Percentiles rank a stretch among this genome's conserved stretches.
phyloP scores from a whole-genome alignment of 2,888 invertebrate species.

The Sinohyriopsis cumingii region DNA sequence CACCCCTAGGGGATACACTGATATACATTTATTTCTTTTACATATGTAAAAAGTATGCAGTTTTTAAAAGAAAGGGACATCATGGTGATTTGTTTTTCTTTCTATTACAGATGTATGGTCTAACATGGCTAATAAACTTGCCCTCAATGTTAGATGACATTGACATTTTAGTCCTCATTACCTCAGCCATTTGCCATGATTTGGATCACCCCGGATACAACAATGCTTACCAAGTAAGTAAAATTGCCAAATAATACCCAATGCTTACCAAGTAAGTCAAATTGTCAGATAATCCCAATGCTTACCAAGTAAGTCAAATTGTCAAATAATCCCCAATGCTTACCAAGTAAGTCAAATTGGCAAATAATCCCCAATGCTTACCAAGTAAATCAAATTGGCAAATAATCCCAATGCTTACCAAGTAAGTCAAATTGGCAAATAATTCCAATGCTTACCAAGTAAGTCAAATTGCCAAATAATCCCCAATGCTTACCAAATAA shows the following conservation, averaged over 20 bases:
- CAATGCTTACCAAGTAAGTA: constrained; percentile 69
- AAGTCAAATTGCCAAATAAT: constrained; percentile 1
- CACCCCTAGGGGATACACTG: too few relatives aligned
- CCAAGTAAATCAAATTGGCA: constrained; percentile 45
- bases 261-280: constrained; percentile 62
- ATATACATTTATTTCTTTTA: too few relatives aligned
- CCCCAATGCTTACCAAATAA: constrained; percentile 66
- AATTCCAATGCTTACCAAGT: constrained; percentile 70
- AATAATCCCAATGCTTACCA: background rate
- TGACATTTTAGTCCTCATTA: constrained; percentile 79
- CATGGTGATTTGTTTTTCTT: background rate
- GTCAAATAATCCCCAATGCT: constrained; percentile 59
- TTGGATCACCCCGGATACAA: constrained; percentile 72
- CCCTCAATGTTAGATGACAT: constrained; percentile 81
- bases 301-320: background rate
- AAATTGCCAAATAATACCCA: constrained; percentile 30
- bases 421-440: background rate
- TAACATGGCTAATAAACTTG: constrained; percentile 83
- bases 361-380: constrained; percentile 57
- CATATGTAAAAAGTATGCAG: too few relatives aligned
- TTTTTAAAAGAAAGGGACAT: background rate
- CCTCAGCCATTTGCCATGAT: constrained; percentile 71
- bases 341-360: constrained; percentile 58
- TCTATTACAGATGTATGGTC: constrained; percentile 83
- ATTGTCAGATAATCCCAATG: background rate